Evolutionary conservation across 2,888 invertebrate genomes (phyloP).

Genomic region (Drosophila nr. fundita): DNA sequence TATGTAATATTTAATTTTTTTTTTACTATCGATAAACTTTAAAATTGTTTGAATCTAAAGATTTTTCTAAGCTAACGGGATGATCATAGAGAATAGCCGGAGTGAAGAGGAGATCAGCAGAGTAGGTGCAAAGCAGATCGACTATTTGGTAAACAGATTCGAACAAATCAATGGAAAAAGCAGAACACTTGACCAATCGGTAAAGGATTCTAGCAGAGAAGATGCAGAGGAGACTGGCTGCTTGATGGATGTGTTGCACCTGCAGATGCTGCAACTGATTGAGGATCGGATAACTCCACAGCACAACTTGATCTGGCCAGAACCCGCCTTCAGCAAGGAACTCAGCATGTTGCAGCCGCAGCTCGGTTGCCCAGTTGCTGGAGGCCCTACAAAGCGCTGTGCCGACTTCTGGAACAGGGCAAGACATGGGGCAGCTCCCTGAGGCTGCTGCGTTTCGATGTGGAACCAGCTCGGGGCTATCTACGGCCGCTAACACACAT

Average conservation of each 20-base stretch:
- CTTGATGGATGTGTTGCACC: slow-evolving; percentile 44
- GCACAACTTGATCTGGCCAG: slow-evolving; percentile 48
- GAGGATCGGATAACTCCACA: slow-evolving; percentile 35
- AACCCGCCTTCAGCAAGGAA: slow-evolving; percentile 52
- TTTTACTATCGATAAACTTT: slow-evolving; percentile 6
- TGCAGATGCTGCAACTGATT: slow-evolving; percentile 46
- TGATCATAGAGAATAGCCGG: slow-evolving; percentile 13
- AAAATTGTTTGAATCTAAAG: slow-evolving; percentile 3
- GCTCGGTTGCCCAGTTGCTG: slow-evolving; percentile 18
- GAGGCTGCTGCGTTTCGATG: slow-evolving; percentile 22
- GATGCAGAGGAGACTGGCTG: not conserved
- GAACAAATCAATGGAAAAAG: slow-evolving; percentile 1
- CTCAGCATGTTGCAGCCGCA: not conserved
- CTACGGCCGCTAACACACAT: slow-evolving; percentile 44
- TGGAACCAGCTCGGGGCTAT: slow-evolving; percentile 16
- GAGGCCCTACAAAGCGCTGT: slow-evolving; percentile 37
- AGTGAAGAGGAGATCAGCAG: not conserved
- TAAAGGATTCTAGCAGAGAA: not conserved
- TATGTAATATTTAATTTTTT: slow-evolving; percentile 5
- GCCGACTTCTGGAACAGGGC: slow-evolving; percentile 36
- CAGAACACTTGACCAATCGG: not conserved
- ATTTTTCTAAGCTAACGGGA: slow-evolving; percentile 1
- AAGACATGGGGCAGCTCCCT: slow-evolving; percentile 15
- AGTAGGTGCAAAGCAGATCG: not conserved
- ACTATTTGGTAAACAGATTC: not conserved